Base-by-base conservation (phyloP, 2,888 invertebrate species). In the Entomobrya proxima region DNA sequence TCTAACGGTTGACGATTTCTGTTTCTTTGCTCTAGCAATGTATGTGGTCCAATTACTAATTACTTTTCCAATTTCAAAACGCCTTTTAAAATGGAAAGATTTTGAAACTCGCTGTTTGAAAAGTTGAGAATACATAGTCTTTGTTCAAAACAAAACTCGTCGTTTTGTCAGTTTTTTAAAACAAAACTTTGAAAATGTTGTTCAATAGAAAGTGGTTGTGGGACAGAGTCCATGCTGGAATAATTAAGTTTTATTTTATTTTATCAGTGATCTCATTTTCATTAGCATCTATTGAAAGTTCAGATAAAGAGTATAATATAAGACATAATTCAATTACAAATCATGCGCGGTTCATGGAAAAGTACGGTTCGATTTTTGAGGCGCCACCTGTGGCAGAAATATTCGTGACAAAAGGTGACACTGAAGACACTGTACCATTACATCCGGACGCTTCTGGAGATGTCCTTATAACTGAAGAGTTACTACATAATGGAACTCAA, bases 381-480 rank as follows among this genome's bases (percentile, higher is more conserved):
- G 27, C 21, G 9, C 40, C 72, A 27, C 87, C 88, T 7, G 76
- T 77, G 2, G 79, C 87, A 2, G 89, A 89, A 79, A 85, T 88
- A 21, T 89, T 88, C 69, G 24, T 89, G 2, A 85, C 88, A 7
- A 85, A 47, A n/a, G 87, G 85, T 11, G 85, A 86, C 44, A 86
- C 87, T 3, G 87, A 88, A 35, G 79, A 88, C 13, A 88, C 88
- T n/a, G 72, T 88, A 1, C 75, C 76, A 0, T 81, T 87, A 18
- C 82, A 82, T 11, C 58, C 82, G 3, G 83, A 85, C 24, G 76
- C 67, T 24, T 6, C 52, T 58, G 76, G 77, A 1, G 90, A 90
- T 55, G 88, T 90, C 15, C 64, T 88, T 9, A 88, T 90, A 24
- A 72, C 81, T 5, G 86, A 87, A n/a, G 80, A 87, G 11, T 77